These are phyloP conservation scores for Mobula hypostoma DNA, from an alignment of 2,113 vertebrate species.

Conservation along the genomic window DNA sequence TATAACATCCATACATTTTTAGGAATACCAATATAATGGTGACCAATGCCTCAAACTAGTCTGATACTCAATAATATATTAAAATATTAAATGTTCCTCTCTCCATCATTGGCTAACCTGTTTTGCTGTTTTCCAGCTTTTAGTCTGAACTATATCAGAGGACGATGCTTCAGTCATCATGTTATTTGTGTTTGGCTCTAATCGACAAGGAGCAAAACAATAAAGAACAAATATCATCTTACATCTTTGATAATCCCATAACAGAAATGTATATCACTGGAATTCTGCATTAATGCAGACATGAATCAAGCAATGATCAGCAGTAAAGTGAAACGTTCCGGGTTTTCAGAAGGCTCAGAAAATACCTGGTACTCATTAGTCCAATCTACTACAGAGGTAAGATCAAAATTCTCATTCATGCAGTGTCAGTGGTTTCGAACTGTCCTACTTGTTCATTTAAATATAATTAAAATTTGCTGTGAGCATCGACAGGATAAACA, in stretches of 20 bases:
- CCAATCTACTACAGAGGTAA: not conserved
- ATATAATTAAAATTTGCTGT: slow-evolving; percentile 22
- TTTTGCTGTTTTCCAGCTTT: not conserved
- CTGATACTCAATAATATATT: not conserved
- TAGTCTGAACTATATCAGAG: not conserved
- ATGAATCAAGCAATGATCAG: not conserved
- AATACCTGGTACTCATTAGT: not conserved
- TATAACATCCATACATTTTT: not conserved
- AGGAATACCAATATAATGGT: not conserved
- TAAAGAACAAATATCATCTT: not conserved
- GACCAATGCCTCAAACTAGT: not conserved
- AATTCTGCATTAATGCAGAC: not conserved
- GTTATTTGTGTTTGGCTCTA: not conserved
- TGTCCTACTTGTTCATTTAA: not conserved
- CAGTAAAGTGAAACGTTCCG: not conserved
- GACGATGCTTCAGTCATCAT: no score
- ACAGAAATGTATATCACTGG: not conserved
- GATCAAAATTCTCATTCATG: slow-evolving; percentile 25
- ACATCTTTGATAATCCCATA: not conserved
- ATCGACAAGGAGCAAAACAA: not conserved
- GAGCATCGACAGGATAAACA: slow-evolving; percentile 15
- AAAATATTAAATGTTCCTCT: not conserved
- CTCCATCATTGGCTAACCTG: not conserved
- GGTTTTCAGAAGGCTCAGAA: not conserved
- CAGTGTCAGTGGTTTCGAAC: not conserved